phyloP scores from a whole-genome alignment of 35 echinoderm and acorn worm species.

The Apostichopus parvimensis region DNA sequence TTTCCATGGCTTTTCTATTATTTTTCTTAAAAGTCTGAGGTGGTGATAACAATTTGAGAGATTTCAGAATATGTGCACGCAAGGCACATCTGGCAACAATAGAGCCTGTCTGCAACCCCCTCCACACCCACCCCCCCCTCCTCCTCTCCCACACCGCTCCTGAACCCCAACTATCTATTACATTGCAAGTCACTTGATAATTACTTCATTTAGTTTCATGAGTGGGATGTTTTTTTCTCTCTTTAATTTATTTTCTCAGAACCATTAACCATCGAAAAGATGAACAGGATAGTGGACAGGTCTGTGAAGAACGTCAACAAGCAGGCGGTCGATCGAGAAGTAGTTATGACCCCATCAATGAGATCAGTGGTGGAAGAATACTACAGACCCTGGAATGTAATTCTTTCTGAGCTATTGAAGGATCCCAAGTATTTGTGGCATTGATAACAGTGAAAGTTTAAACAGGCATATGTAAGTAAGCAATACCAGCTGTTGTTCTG shows the following conservation, averaged over 20 bases:
- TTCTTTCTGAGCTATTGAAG: not conserved
- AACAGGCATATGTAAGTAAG: no score
- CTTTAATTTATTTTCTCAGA: not conserved
- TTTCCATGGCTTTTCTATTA: no score
- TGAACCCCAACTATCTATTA: not conserved
- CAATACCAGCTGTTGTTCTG: no score
- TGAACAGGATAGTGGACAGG: not conserved
- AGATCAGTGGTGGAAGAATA: not conserved
- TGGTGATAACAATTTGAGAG: no score
- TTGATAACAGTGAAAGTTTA: not conserved
- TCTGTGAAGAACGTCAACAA: conserved; percentile 16
- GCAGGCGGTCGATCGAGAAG: not conserved
- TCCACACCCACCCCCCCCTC: no score
- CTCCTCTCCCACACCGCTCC: not conserved
- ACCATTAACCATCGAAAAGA: not conserved
- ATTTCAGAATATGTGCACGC: no score
- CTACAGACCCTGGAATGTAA: conserved; percentile 21
- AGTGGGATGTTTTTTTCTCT: not conserved
- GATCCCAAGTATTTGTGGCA: not conserved
- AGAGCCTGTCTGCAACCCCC: no score
- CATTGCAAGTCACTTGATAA: not conserved
- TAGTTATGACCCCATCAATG: not conserved
- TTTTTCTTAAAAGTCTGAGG: no score
- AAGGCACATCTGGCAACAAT: no score
- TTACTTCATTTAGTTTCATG: not conserved